A percentile compares a stretch with the other conserved stretches of the same genome.
Evolutionary conservation across 2,113 vertebrate genomes (phyloP).

Genomic region (Onychorhynchus coronatus): DNA sequence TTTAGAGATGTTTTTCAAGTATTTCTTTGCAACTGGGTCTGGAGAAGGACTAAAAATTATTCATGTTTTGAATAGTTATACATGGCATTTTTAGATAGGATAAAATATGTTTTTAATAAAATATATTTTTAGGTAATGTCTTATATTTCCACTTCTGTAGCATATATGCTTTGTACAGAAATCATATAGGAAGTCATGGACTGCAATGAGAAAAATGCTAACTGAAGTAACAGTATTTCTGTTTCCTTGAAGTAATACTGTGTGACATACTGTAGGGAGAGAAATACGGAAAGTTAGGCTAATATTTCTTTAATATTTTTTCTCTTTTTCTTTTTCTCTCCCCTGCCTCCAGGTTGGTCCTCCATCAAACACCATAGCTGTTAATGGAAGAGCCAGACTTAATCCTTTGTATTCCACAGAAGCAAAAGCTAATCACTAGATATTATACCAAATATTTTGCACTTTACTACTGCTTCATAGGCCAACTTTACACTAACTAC

Average conservation of each 20-base stretch:
- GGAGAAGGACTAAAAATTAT: not conserved
- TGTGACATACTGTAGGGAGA: not conserved
- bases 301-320: not conserved
- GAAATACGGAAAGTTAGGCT: not conserved
- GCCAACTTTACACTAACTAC: constrained; percentile 36
- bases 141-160: not conserved
- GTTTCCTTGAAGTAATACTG: not conserved
- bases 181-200: not conserved
- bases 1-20: not conserved
- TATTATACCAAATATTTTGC: constrained; percentile 28
- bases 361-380: constrained; percentile 72
- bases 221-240: constrained; percentile 15
- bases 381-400: constrained; percentile 73
- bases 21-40: not conserved
- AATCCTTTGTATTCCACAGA: constrained; percentile 53
- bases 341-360: constrained; percentile 69
- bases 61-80: not conserved
- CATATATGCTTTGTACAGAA: not conserved
- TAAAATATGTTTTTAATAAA: not conserved
- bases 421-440: constrained; percentile 61
- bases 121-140: not conserved
- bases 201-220: not conserved
- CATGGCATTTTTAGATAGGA: not conserved
- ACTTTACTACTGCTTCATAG: constrained; percentile 54
- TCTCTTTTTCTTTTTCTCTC: not conserved